Evolutionary conservation across 37 sponge, comb jelly and placozoan species (phyloP), one percentile per base, ranked within the genome.

Genomic region (Dysidea cf. avara): DNA sequence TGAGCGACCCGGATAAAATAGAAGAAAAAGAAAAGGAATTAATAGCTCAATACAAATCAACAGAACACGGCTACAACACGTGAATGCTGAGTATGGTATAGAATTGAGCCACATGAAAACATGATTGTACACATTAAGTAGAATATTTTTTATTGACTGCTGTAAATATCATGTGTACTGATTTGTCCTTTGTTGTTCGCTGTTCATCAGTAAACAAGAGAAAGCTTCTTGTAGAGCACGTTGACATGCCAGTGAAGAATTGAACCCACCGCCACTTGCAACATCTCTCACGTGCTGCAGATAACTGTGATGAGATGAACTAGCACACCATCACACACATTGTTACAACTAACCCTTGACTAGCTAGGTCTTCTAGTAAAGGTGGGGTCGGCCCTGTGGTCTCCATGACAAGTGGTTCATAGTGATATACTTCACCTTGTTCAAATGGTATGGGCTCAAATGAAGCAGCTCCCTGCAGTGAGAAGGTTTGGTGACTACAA

Each of bases 161-260:
- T n/a, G n/a, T n/a, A n/a, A n/a, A n/a, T n/a, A n/a, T n/a, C n/a
- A n/a, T n/a, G n/a, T n/a, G n/a, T n/a, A n/a, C n/a, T n/a, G n/a
- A n/a, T n/a, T n/a, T n/a, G n/a, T n/a, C n/a, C n/a, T n/a, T n/a
- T n/a, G n/a, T n/a, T n/a, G n/a, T n/a, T n/a, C n/a, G n/a, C n/a
- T n/a, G n/a, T n/a, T n/a, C n/a, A n/a, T n/a, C n/a, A n/a, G n/a
- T 25, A 96, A 66, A 79, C 90, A 89, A 3, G 94, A 85, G 71
- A 82, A 97, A 16, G 97, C 94, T 22, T 97, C 97, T 69, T 93
- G 81, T 14, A 97, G 67, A 17, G 87, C 81, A 55, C 94, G 71
- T 26, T 82, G 83, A 62, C 92, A 94, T 3, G 82, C 89, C 37
- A 82, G 78, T 17, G 70, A 83, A 20, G 71, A 60, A 3, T 62